Percentiles rank a stretch among this genome's conserved stretches.
Conservation (phyloP, 2,888 invertebrate species). For the Volucella inanis region DNA sequence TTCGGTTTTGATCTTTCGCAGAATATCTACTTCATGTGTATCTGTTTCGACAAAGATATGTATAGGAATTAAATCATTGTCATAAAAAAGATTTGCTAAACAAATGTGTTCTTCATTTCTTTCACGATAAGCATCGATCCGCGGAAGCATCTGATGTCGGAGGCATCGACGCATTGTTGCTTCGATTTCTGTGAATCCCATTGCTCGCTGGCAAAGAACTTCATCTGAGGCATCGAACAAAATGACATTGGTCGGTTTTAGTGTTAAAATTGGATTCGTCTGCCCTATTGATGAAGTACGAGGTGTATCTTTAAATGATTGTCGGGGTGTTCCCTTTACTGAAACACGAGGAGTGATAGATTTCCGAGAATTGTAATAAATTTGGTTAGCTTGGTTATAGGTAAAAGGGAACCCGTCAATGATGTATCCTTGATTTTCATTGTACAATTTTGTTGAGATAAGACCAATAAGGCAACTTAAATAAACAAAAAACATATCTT, state of each 20-base stretch:
- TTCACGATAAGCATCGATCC: constrained; percentile 66
- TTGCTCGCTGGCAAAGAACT: constrained; percentile 68
- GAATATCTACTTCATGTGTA: constrained; percentile 47
- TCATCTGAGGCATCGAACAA: constrained; percentile 69
- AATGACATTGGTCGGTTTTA: constrained; percentile 69
- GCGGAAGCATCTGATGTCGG: constrained; percentile 62
- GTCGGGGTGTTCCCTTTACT: background rate
- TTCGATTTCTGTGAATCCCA: constrained; percentile 71
- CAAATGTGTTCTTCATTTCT: constrained; percentile 71
- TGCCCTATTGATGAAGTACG: background rate
- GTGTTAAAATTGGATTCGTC: background rate
- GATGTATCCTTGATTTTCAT: constrained; percentile 75
- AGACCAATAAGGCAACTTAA: constrained; percentile 66
- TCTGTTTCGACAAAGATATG: constrained; percentile 41
- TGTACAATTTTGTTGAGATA: constrained; percentile 59
- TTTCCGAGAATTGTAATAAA: constrained; percentile 47
- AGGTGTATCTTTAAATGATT: background rate
- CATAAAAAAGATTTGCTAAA: constrained; percentile 69
- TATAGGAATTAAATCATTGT: constrained; percentile 74
- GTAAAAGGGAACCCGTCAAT: constrained; percentile 75
- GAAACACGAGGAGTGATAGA: background rate
- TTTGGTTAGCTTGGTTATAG: constrained; percentile 63
- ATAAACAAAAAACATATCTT: background rate
- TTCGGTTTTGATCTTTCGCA: constrained; percentile 55
- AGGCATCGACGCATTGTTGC: constrained; percentile 63